Evolutionary conservation across 1,140 invertebrate genomes (phyloP), one percentile per base, ranked within the genome.

Genomic region (Drosophila tsacasi): DNA sequence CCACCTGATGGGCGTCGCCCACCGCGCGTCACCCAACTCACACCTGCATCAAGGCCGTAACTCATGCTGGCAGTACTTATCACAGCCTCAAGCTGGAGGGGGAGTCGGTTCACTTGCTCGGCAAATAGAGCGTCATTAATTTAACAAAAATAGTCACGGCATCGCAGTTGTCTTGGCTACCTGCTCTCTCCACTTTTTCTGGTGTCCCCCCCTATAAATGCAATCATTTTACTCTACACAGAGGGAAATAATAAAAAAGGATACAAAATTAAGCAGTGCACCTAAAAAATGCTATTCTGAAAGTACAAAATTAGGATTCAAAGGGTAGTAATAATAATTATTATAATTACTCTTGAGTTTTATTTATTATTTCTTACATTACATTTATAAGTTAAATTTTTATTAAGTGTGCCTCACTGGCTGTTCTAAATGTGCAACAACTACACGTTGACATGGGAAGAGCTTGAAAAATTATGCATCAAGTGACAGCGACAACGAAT

Each of bases 111-210:
- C 79, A 83, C 83, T 89, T 72, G 76, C 80, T 83, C 55, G 72
- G 84, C 74, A 87, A 87, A 87, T 87, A 89, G 83, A 84, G 84
- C 85, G 73, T 87, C 83, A 87, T 87, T 87, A 87, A 87, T 87
- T 84, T 81, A 89, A 89, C 83, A 89, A 87, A 87, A 87, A 87
- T 87, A 87, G 83, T 87, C 84, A 78, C 76, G 63, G 69, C 68
- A 69, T 40, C 23, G 35, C 47, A 39, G 32, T 77, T 73, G 60
- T 67, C 63, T 77, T 77, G 49, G 58, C 59, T 12, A 17, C 65
- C 52, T 52, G 30, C 63, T 27, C 62, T 61, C 35, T 42, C 39
- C 32, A 63, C 49, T 52, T 57, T 60, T 30, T 64, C 9, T 42
- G 37, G 8, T 25, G 25, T 17, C 8, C 3, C n/a, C 9, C 63